Percentiles rank a stretch among this genome's conserved stretches.
These are phyloP conservation scores for Climacteris rufus DNA, from an alignment of 2,113 vertebrate genomes.

Conservation along the genomic window DNA sequence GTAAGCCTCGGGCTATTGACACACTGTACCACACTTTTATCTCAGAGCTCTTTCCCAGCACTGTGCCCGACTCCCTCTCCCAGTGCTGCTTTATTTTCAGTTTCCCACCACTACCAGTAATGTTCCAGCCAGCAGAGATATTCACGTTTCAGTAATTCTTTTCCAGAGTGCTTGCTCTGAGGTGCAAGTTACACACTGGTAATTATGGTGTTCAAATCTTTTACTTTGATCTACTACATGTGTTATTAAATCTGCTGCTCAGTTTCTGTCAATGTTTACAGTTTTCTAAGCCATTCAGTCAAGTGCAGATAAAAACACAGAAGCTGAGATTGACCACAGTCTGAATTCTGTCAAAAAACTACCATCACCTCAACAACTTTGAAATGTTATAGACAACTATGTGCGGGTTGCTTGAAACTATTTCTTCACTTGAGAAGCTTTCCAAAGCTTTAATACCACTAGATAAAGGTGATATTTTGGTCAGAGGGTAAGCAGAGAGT, in stretches of 20 bases:
- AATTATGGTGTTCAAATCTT: neutral
- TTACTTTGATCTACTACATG: neutral
- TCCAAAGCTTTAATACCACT: neutral
- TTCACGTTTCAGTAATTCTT: neutral
- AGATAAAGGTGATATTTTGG: neutral
- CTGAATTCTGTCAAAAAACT: neutral
- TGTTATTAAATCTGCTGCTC: neutral
- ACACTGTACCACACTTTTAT: neutral
- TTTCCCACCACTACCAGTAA: neutral
- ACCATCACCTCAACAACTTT: neutral
- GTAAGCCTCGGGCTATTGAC: accelerated
- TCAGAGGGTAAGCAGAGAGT: neutral
- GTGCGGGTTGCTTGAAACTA: neutral
- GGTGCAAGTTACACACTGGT: accelerated
- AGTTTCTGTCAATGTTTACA: neutral
- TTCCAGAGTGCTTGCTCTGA: neutral
- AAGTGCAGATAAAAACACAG: neutral
- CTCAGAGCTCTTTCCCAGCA: neutral
- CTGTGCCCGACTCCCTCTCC: accelerated
- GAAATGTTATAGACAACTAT: neutral
- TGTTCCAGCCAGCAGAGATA: neutral
- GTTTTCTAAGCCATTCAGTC: neutral
- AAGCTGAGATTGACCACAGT: neutral
- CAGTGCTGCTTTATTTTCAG: neutral
- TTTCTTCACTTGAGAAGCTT: neutral